Percentiles rank a stretch among this genome's conserved stretches.
Evolutionary conservation across 2,888 invertebrate species (phyloP).

Genomic region (Polyommatus icarus): DNA sequence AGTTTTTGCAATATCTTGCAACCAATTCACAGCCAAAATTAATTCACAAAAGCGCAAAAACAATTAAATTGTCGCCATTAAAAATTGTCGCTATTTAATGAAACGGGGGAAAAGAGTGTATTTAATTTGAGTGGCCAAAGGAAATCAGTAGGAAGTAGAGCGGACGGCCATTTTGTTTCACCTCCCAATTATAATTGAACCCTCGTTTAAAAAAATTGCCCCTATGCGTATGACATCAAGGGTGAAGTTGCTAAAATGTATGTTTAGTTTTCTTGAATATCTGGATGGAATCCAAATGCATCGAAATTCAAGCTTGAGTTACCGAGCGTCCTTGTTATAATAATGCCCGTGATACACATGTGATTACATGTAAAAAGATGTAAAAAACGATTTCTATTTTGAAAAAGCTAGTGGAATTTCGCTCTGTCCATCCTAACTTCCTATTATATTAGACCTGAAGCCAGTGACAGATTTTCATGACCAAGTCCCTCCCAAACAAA

Average conservation of each 20-base stretch:
- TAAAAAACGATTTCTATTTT: too few relatives aligned
- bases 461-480: too few relatives aligned
- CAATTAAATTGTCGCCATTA: not conserved
- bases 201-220: not conserved
- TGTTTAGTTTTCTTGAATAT: constrained; percentile 40
- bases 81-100: not conserved
- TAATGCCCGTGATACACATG: not conserved
- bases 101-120: not conserved
- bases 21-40: not conserved
- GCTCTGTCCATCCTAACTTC: too few relatives aligned
- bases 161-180: not conserved
- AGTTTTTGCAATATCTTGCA: too few relatives aligned
- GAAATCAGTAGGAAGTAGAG: not conserved
- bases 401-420: too few relatives aligned
- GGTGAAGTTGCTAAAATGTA: constrained; percentile 2
- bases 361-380: not conserved
- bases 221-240: not conserved
- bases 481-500: too few relatives aligned
- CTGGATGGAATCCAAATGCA: constrained; percentile 48
- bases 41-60: not conserved
- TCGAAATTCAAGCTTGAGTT: constrained; percentile 46
- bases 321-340: constrained; percentile 44
- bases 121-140: not conserved
- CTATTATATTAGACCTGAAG: too few relatives aligned
- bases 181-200: not conserved